These are phyloP conservation scores for Caradrina kadenii DNA, from an alignment of 2,888 invertebrate genomes.

Conservation along the genomic window DNA sequence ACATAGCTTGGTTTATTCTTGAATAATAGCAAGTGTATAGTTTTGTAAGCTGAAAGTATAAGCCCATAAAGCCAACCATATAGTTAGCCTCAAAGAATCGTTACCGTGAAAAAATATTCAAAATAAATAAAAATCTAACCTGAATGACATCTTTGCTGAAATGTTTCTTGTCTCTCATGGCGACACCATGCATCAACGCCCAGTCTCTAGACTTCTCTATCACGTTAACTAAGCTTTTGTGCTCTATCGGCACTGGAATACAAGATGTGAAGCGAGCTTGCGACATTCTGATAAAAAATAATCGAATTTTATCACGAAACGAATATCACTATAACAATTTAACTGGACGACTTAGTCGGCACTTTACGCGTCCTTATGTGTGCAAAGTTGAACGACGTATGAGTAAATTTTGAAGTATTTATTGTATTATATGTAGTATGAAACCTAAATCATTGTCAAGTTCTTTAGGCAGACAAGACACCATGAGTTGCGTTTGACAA, in stretches of 20 bases:
- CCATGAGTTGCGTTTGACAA: conserved; percentile 2
- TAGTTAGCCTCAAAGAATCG: too few relatives aligned
- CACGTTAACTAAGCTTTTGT: conserved; percentile 91
- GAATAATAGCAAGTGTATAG: too few relatives aligned
- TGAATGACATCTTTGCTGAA: conserved; percentile 93
- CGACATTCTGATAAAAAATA: conserved; percentile 75
- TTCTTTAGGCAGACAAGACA: conserved; percentile 10
- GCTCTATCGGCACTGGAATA: conserved; percentile 92
- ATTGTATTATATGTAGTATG: conserved; percentile 22
- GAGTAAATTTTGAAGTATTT: conserved; percentile 38
- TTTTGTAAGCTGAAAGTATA: too few relatives aligned
- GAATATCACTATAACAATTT: conserved; percentile 4
- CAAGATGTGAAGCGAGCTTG: conserved; percentile 90
- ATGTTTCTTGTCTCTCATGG: conserved; percentile 93
- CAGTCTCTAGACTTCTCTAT: conserved; percentile 95
- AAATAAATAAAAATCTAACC: conserved; percentile 66
- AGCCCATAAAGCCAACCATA: too few relatives aligned
- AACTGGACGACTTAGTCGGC: not conserved
- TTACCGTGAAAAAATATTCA: not conserved
- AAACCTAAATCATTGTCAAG: conserved; percentile 10
- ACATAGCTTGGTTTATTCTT: not conserved
- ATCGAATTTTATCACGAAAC: conserved; percentile 1
- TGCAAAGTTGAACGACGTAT: conserved; percentile 25
- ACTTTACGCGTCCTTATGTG: conserved; percentile 11
- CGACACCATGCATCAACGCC: conserved; percentile 96